These are phyloP conservation scores for Gephyroberyx darwinii DNA, from an alignment of 2,797 vertebrate species.

Conservation along the genomic window DNA sequence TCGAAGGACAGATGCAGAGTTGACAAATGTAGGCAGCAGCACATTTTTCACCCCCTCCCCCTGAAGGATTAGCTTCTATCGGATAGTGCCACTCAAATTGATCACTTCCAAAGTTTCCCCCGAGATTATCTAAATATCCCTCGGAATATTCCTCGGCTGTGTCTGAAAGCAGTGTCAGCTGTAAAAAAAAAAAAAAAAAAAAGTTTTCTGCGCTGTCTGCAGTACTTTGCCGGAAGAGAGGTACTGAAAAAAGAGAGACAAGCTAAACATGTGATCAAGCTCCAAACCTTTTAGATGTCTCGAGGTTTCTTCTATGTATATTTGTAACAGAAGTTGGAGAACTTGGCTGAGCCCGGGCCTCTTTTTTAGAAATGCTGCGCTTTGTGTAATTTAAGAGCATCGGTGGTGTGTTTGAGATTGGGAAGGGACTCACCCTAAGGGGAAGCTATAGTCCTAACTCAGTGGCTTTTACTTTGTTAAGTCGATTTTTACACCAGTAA, in stretches of 20 bases:
- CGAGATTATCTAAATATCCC: constrained; percentile 49
- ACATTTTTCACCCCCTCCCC: constrained; percentile 48
- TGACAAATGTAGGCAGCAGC: constrained; percentile 22
- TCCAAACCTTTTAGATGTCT: constrained; percentile 13
- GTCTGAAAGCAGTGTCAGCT: constrained; percentile 15
- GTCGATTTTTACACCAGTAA: too few relatives aligned
- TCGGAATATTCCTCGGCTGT: constrained; percentile 42
- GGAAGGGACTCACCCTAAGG: not conserved
- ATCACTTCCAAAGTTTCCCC: constrained; percentile 53
- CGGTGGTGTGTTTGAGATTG: not conserved
- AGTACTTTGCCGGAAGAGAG: constrained; percentile 36
- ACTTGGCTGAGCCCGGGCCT: not conserved
- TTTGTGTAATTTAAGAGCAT: not conserved
- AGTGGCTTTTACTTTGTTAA: too few relatives aligned
- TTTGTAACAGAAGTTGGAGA: not conserved
- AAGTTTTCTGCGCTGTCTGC: constrained; percentile 25
- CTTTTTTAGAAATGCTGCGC: not conserved
- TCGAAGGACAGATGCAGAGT: not conserved
- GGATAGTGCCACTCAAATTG: constrained; percentile 51
- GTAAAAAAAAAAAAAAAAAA: not conserved
- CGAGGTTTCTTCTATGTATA: not conserved
- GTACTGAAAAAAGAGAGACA: constrained; percentile 14
- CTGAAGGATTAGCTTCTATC: constrained; percentile 44
- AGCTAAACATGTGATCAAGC: constrained; percentile 23
- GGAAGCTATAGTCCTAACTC: too few relatives aligned